Evolutionary conservation across 1,140 invertebrate species (phyloP).

Genomic region (Scaptomyza pallida): DNA sequence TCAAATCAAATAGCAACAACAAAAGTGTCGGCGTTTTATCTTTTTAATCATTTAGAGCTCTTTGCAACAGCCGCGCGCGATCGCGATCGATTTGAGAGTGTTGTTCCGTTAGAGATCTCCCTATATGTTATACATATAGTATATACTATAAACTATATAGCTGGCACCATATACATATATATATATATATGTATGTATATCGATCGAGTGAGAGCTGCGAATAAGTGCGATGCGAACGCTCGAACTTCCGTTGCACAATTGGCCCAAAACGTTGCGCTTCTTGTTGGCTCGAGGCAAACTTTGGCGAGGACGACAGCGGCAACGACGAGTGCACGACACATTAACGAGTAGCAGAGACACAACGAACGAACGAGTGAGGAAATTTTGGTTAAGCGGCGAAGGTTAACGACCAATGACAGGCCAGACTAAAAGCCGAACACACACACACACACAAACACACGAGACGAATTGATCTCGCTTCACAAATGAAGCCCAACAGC

Average conservation of each 20-base stretch:
- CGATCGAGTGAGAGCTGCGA: slow-evolving; percentile 20
- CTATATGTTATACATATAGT: slow-evolving; percentile 17
- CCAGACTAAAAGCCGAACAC: no score
- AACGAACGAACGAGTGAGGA: slow-evolving; percentile 13
- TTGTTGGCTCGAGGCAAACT: slow-evolving; percentile 45
- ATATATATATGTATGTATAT: slow-evolving; percentile 6
- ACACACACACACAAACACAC: no score
- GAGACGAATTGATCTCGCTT: background rate
- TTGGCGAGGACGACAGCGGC: slow-evolving; percentile 28
- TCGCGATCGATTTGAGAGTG: slow-evolving; percentile 10
- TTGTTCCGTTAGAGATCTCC: background rate
- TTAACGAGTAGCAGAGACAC: slow-evolving; percentile 14
- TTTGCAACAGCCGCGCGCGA: slow-evolving; percentile 1
- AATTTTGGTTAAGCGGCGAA: background rate
- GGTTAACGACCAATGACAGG: background rate
- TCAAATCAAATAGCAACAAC: slow-evolving; percentile 41
- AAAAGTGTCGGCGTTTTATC: slow-evolving; percentile 23
- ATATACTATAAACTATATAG: slow-evolving; percentile 7
- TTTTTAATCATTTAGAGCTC: slow-evolving; percentile 20
- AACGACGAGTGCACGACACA: slow-evolving; percentile 8
- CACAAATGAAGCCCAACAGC: slow-evolving; percentile 2
- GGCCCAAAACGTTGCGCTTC: slow-evolving; percentile 43
- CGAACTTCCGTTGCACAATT: slow-evolving; percentile 78
- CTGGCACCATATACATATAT: background rate
- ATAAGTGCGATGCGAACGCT: slow-evolving; percentile 56